Evolutionary conservation across 2,888 invertebrate genomes (phyloP).

Genomic region (Tipula confusa): DNA sequence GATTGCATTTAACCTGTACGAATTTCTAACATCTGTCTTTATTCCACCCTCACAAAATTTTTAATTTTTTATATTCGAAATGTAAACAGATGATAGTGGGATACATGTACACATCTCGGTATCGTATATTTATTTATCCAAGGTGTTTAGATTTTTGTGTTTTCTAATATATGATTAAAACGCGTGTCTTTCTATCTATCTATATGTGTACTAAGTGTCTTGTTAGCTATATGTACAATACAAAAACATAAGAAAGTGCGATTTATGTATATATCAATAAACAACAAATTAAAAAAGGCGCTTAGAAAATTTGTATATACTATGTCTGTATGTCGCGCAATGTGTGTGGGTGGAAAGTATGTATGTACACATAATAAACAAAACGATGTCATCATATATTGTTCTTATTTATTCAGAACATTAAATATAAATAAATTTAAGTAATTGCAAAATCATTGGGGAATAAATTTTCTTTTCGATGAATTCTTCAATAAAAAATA

Average conservation of each 20-base stretch:
- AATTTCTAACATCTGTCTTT: background rate
- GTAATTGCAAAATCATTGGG: background rate
- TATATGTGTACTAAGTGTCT: background rate
- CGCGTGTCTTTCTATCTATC: background rate
- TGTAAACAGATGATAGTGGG: background rate
- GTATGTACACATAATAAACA: background rate
- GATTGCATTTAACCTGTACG: background rate
- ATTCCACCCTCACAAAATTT: background rate
- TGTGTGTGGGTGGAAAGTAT: background rate
- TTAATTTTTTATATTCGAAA: background rate
- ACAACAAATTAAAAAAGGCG: background rate
- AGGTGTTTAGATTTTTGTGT: background rate
- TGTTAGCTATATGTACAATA: background rate
- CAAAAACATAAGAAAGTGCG: background rate
- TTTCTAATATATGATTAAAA: background rate
- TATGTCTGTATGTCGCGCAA: too few relatives aligned
- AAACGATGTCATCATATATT: conserved; percentile 20
- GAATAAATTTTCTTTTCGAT: background rate
- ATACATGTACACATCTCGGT: background rate
- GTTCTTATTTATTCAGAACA: conserved; percentile 13
- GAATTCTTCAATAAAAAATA: background rate
- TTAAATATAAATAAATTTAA: conserved; percentile 1
- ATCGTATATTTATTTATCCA: background rate
- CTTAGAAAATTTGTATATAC: background rate
- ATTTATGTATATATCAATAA: background rate